Evolutionary conservation across 2,797 vertebrate species (phyloP).

Genomic region (Acrossocheilus wenchowensis): DNA sequence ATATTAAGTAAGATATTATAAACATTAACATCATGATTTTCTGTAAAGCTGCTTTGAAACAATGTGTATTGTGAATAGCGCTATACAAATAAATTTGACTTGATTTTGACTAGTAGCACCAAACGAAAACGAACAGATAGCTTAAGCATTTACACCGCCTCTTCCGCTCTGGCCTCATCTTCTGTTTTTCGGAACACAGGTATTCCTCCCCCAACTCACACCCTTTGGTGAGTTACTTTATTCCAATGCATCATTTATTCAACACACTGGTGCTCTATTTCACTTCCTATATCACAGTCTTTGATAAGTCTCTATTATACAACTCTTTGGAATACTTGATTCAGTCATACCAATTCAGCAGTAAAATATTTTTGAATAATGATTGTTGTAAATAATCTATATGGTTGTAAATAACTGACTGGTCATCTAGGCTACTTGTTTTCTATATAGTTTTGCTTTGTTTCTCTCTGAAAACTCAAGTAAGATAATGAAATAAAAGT

Average conservation of each 20-base stretch:
- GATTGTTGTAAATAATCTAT: neutral
- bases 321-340: neutral
- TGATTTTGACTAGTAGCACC: neutral
- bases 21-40: neutral
- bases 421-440: neutral
- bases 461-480: neutral
- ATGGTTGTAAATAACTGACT: neutral
- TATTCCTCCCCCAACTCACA: slow-evolving; percentile 17
- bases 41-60: neutral
- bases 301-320: neutral
- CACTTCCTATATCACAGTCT: neutral
- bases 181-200: neutral
- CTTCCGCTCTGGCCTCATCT: neutral
- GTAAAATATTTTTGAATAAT: neutral
- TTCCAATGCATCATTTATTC: neutral
- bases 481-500: neutral
- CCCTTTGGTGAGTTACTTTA: slow-evolving; percentile 17
- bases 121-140: neutral
- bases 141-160: neutral
- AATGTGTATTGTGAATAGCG: neutral
- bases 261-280: neutral
- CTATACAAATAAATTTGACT: neutral
- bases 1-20: neutral
- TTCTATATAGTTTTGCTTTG: neutral
- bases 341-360: neutral